phyloP scores from a whole-genome alignment of 2,888 invertebrate genomes.

The Folsomia manolachei region DNA sequence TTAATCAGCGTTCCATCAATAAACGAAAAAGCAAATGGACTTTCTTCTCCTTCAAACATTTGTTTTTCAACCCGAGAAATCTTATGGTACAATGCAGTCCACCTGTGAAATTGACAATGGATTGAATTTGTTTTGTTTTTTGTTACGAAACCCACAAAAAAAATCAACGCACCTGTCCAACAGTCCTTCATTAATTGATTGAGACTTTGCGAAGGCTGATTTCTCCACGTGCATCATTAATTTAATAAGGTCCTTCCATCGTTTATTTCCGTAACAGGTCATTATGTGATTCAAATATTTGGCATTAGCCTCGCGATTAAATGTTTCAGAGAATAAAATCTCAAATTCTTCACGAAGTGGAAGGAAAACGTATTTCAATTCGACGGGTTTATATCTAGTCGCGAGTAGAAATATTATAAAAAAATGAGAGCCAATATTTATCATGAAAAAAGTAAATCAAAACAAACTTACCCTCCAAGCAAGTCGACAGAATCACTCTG shows the following conservation, averaged over 20 bases:
- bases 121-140: not conserved
- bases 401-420: not conserved
- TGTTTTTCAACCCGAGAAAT: constrained; percentile 71
- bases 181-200: constrained; percentile 49
- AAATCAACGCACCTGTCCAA: constrained; percentile 27
- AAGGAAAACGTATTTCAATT: constrained; percentile 75
- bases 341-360: constrained; percentile 83
- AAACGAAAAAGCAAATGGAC: constrained; percentile 79
- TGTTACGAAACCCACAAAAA: not conserved
- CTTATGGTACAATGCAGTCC: constrained; percentile 67
- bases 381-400: constrained; percentile 80
- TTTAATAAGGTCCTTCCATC: constrained; percentile 69
- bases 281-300: constrained; percentile 77
- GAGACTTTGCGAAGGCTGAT: constrained; percentile 59
- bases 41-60: constrained; percentile 62
- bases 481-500: constrained; percentile 96
- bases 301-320: constrained; percentile 74
- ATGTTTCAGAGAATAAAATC: constrained; percentile 68
- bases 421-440: too few relatives aligned
- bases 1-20: constrained; percentile 69
- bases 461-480: constrained; percentile 73
- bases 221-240: constrained; percentile 72
- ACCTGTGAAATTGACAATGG: constrained; percentile 55
- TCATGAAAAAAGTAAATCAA: constrained; percentile 2
- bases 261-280: constrained; percentile 67